Base-by-base conservation (phyloP, 2,113 vertebrate genomes). In the Artemisiospiza belli region DNA sequence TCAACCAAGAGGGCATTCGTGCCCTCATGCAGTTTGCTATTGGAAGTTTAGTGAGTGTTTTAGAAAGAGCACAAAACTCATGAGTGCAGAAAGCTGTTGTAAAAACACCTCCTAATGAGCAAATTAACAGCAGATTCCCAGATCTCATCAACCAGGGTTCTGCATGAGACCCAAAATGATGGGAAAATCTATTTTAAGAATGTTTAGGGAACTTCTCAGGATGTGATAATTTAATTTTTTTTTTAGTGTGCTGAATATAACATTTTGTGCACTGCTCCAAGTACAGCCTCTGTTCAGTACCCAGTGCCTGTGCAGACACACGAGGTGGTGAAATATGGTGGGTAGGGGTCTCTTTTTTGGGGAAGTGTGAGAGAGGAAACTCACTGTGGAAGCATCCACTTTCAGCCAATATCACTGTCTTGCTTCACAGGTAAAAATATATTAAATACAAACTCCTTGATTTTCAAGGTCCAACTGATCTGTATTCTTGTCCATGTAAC, bases 121-220 rank as follows among this genome's bases (percentile, higher is more conserved):
- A 92, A 91, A 92, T 88, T 91, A 90, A 39, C 76, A 74, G 57
- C 68, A 90, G 75, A 94, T 83, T 93, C 92, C 90, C 75, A 91
- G 79, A 88, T 22, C 79, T 90, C 75, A 94, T 91, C 93, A 94
- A 61, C 37, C 10, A 39, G 37, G 37, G 37, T 39, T 91, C 84
- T 74, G 67, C 44, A 70, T 44, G 19, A 9, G 3, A 69, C 52
- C 52, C 75, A 22, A 86, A 77, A 80, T 51, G 89, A 95, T 55
- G 39, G 46, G 31, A 91, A 92, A 90, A 74, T 55, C 90, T 86
- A 89, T 95, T 96, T 94, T 93, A 93, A 76, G 90, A 77, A 96
- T 86, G 82, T 85, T 93, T 23, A 23, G 89, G 80, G 94, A 94
- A 94, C 88, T 94, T 92, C 62, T 82, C 27, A 59, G 69, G 58